Base-by-base conservation (phyloP, 2,888 invertebrate genomes). In the Ctenicera cuprea region DNA sequence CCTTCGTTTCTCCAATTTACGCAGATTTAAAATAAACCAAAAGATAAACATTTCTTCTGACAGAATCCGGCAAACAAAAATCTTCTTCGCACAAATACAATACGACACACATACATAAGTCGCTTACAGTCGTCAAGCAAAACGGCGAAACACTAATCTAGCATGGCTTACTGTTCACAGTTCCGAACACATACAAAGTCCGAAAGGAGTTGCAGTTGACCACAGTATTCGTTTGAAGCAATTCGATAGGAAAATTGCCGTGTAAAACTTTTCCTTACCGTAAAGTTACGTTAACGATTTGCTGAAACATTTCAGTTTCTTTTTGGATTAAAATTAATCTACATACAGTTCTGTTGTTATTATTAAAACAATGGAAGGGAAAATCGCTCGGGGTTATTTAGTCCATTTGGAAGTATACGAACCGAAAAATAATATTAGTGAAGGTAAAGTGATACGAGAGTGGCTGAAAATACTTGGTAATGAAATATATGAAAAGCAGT, bases 401-500 rank as follows among this genome's bases (percentile, higher is more conserved):
- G 33, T 38, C 41, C 41, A 22, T 59, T 59, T 38, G 20, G 18
- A 12, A 38, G 22, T 22, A 38, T n/a, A 37, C 59, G 37, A 20
- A n/a, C 22, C 59, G 59, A 62, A 62, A 62, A 62, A 45, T 45
- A 62, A 45, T 26, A 45, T 62, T 45, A 62, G 33, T n/a, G 14
- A 50, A n/a, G 41, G 62, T 43, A 62, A 62, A 62, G 45, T 45
- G 45, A 45, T 45, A 62, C 45, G 18, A 18, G 45, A 43, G 61
- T 30, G 62, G 43, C 14, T 62, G 26, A 14, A 59, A 67, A 61
- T 59, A 30, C 45, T 38, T 26, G 43, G 22, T 65, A 68, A 69
- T 73, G 50, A 65, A 70, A 69, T 73, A 69, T 73, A 57, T 61
- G 64, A 65, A 65, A 65, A 57, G 70, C 52, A 48, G 64, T 74